Conservation (phyloP, 2,888 invertebrate genomes). For the Ellobium chinense region DNA sequence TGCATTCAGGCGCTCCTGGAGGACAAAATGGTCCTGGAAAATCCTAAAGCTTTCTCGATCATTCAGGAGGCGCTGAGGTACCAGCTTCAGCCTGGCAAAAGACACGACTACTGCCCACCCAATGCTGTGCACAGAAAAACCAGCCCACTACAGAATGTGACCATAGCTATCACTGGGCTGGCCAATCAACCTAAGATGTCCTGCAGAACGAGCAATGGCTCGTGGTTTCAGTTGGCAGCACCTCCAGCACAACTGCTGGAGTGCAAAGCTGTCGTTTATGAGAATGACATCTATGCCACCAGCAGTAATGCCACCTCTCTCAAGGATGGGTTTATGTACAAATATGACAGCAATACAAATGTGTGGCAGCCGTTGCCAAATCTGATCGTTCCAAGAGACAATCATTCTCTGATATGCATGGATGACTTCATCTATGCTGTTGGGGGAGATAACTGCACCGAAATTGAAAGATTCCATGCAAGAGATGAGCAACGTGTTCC, state of each 20-base stretch:
- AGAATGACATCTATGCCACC: conserved; percentile 6
- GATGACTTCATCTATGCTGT: conserved; percentile 31
- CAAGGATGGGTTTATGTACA: not conserved
- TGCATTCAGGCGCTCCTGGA: conserved; percentile 9
- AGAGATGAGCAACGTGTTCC: not conserved
- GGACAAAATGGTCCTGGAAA: not conserved
- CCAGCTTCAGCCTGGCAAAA: conserved; percentile 21
- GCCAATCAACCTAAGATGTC: not conserved
- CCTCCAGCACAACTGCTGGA: not conserved
- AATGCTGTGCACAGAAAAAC: not conserved
- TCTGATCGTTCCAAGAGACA: not conserved
- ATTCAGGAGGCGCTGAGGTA: conserved; percentile 2
- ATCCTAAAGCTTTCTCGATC: not conserved
- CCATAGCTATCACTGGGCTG: not conserved
- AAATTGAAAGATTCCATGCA: conserved; percentile 12
- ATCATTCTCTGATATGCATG: not conserved
- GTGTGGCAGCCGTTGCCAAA: not conserved
- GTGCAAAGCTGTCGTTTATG: conserved; percentile 17
- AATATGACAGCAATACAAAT: not conserved
- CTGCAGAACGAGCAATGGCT: conserved; percentile 6
- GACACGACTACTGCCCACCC: conserved; percentile 17
- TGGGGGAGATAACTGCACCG: conserved; percentile 13
- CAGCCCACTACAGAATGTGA: conserved; percentile 5
- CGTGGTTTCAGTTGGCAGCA: not conserved
- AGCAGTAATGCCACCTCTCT: too few species aligned